Evolutionary conservation across 2,113 vertebrate species (phyloP).

Genomic region (Lampris incognitus): DNA sequence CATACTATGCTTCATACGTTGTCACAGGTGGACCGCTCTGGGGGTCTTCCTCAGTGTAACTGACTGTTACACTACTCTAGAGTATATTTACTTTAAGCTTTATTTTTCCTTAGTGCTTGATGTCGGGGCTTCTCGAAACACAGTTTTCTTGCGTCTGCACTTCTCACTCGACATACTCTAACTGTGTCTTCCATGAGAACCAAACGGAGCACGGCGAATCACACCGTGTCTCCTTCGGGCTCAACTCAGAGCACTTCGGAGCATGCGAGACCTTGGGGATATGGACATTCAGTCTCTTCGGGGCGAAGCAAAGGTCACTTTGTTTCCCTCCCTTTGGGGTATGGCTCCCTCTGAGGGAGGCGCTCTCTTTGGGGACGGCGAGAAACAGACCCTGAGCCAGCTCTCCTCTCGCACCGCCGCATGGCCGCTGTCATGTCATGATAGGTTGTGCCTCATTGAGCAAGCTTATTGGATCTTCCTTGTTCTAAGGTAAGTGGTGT

Average conservation of each 20-base stretch:
- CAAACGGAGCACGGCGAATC: constrained; percentile 17
- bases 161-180: no score
- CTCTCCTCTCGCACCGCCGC: constrained; percentile 42
- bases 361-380: background rate
- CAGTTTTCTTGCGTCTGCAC: no score
- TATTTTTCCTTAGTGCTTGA: no score
- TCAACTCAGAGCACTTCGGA: background rate
- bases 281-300: background rate
- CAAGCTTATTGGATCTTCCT: constrained; percentile 80
- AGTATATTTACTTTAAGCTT: no score
- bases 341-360: constrained; percentile 3
- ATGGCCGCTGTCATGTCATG: constrained; percentile 70
- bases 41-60: no score
- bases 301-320: constrained; percentile 40
- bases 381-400: constrained; percentile 7
- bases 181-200: constrained; percentile 4
- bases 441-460: constrained; percentile 77
- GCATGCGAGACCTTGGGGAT: background rate
- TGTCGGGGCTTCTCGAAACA: no score
- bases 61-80: no score
- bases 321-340: constrained; percentile 12
- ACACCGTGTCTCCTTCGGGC: constrained; percentile 18
- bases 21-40: no score
- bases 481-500: constrained; percentile 74
- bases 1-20: no score